phyloP scores from a whole-genome alignment of 2,113 vertebrate genomes.

The Herpetotheres cachinnans region DNA sequence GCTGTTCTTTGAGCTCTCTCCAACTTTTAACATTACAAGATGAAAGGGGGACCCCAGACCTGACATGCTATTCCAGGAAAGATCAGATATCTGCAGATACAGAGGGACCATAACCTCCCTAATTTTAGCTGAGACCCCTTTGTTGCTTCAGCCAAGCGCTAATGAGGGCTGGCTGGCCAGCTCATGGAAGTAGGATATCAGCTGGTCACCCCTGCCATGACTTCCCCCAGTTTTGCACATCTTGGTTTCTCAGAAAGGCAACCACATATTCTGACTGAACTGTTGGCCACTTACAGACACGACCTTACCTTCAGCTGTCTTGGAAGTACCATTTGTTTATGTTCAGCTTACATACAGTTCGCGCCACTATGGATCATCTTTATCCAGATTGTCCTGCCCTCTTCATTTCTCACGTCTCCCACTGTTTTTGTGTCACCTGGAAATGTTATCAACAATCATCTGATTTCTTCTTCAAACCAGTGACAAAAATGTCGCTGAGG shows the following conservation, averaged over 20 bases:
- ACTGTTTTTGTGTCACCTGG: neutral
- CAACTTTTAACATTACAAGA: neutral
- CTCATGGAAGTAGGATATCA: neutral
- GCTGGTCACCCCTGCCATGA: neutral
- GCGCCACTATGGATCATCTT: neutral
- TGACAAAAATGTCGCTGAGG: neutral
- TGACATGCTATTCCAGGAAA: neutral
- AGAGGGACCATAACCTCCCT: neutral
- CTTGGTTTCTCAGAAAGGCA: neutral
- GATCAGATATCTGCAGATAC: neutral
- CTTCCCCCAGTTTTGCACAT: neutral
- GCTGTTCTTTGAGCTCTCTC: neutral
- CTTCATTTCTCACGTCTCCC: neutral
- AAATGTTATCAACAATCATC: neutral
- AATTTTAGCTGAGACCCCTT: neutral
- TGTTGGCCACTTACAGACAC: neutral
- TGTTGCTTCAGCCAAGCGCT: neutral
- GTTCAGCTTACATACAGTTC: neutral
- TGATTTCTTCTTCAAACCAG: neutral
- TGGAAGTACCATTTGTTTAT: neutral
- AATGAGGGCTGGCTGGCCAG: neutral
- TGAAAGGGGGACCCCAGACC: neutral
- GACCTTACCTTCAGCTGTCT: neutral
- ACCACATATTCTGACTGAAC: neutral
- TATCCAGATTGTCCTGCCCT: neutral